Evolutionary conservation across 1,140 invertebrate species (phyloP), one percentile per base, ranked within the genome.

Genomic region (Sogatella furcifera): DNA sequence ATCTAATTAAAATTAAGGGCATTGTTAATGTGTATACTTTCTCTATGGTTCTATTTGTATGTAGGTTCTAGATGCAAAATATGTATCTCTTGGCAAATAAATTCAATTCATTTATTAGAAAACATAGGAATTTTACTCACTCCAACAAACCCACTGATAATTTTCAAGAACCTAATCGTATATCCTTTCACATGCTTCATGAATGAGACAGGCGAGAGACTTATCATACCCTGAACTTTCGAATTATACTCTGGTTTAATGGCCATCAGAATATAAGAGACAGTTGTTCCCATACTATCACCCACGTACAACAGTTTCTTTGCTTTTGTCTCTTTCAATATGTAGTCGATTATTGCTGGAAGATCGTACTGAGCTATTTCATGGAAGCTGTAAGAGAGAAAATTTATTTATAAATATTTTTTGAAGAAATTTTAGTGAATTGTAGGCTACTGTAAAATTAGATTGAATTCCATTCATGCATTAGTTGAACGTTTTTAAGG

Each of bases 291-390:
- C 71, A 86, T 83, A 1, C 83, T 85, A 69, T 84, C 81, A 1
- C 72, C 77, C 0, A 78, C 52, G 66, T 83, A 86, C 61, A 70
- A 71, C 0, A 86, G 54, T 59, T 77, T 70, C 5, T 69, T 55
- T 22, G 74, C 69, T 0, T 70, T 70, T 0, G 83, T 84, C 8
- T 61, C 61, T 9, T 78, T 71, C 64, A 85, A 72, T 13, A 81
- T 76, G 64, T 80, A 78, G 65, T 86, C 78, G 24, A 87, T 77
- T 59, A 77, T 77, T 1, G 82, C 78, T 8, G 83, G 79, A 5
- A 85, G 62, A 70, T 87, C 85, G 63, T 79, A 79, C 17, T 74
- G 61, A 2, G 82, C 83, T 71, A 86, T 81, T 66, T 88, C 81
- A 65, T 87, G 82, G 9, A 38, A 38, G 9, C 34, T 38, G 11